phyloP scores from a whole-genome alignment of 2,113 vertebrate genomes.

The Bucco capensis region DNA sequence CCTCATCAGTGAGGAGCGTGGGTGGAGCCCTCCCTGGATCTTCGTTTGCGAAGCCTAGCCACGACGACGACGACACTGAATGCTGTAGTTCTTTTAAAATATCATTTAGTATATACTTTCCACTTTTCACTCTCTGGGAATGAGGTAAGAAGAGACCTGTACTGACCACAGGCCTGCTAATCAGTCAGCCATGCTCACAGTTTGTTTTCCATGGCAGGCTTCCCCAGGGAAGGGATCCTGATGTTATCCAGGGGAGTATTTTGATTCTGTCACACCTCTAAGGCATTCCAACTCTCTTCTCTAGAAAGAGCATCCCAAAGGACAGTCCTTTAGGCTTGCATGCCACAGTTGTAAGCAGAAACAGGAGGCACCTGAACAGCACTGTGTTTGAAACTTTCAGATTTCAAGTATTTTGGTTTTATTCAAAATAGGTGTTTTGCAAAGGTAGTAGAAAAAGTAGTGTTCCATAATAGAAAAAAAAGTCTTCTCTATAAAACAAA shows the following conservation, averaged over 20 bases:
- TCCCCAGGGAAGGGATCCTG: not conserved
- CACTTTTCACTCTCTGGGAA: not conserved
- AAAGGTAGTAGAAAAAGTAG: not conserved
- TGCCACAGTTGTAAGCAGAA: not conserved
- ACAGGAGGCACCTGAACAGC: rapidly evolving
- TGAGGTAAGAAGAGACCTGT: not conserved
- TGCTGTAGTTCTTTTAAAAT: not conserved
- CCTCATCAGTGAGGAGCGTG: too few relatives aligned
- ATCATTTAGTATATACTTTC: not conserved
- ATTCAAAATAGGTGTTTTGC: not conserved
- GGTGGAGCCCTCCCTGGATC: too few relatives aligned
- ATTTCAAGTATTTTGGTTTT: not conserved
- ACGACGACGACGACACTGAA: too few relatives aligned
- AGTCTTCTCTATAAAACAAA: not conserved
- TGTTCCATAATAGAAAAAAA: not conserved
- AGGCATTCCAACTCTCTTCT: not conserved
- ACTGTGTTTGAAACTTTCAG: not conserved
- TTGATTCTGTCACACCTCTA: not conserved
- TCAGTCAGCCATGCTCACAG: rapidly evolving
- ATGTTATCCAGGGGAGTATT: not conserved
- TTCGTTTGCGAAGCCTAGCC: too few relatives aligned
- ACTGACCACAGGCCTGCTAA: not conserved
- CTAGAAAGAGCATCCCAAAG: not conserved
- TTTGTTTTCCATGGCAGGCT: not conserved
- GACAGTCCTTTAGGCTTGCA: not conserved